Percentiles rank a stretch among this genome's conserved stretches.
These are phyloP conservation scores for Amorpha juglandis DNA, from an alignment of 2,888 invertebrate species.

Conservation along the genomic window DNA sequence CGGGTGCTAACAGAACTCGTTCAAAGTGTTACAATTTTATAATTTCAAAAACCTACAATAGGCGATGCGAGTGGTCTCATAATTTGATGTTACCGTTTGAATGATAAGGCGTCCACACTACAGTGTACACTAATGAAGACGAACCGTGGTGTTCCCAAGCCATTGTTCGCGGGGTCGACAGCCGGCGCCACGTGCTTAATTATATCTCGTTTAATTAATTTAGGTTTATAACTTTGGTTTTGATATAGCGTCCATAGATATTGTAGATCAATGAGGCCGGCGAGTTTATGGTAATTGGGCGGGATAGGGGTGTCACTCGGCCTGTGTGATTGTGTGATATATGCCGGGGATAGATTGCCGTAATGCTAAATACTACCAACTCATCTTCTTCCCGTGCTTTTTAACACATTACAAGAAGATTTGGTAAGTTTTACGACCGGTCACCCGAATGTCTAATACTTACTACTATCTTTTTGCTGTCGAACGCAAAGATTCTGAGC, in stretches of 20 bases:
- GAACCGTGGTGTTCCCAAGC: constrained; percentile 50
- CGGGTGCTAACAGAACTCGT: no score
- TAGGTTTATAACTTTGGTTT: constrained; percentile 1
- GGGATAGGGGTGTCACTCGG: neutral
- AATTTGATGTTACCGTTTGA: constrained; percentile 64
- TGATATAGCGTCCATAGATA: neutral
- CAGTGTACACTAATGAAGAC: constrained; percentile 16
- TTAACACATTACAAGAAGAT: no score
- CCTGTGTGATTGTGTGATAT: neutral
- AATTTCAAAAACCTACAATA: neutral
- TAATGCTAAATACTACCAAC: no score
- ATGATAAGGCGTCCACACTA: constrained; percentile 64
- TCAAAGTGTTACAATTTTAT: no score
- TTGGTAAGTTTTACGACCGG: no score
- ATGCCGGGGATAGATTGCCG: no score
- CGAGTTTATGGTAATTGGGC: neutral
- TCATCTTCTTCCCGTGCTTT: no score
- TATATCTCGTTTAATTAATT: constrained; percentile 8
- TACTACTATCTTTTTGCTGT: no score
- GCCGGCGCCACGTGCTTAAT: constrained; percentile 41
- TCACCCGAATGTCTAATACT: no score
- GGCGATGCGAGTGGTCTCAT: neutral
- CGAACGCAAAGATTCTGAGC: no score
- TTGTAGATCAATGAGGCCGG: constrained; percentile 5
- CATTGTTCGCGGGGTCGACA: constrained; percentile 60